Evolutionary conservation across 1,140 invertebrate species (phyloP), one percentile per base, ranked within the genome.

Genomic region (Acyrthosiphon pisum): DNA sequence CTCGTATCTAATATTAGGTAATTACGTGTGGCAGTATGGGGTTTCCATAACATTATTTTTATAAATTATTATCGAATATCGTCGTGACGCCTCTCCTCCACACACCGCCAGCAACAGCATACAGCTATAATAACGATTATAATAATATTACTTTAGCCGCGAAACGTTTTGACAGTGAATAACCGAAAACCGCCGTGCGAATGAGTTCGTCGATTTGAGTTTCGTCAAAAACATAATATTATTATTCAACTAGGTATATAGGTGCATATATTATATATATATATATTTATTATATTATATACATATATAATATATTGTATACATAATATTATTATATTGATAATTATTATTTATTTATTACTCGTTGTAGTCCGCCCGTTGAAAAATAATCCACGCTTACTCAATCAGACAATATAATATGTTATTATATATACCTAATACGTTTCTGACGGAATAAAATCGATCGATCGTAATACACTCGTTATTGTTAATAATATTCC

Each of bases 361-460:
- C 30, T n/a, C 60, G 30, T 30, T 30, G 56, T 30, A 60, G 56
- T 60, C 26, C 23, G 7, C 30, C 30, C 11, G 30, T 68, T 6
- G 60, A 68, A 30, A 68, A 30, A 68, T 68, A 68, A 68, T 30
- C 60, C 60, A 14, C 60, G 26, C 30, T 68, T 23, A 30, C 56
- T 56, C 23, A 26, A 26, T 56, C 44, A 46, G 44, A 46, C 44
- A 56, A 26, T 56, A 56, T 26, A 56, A n/a, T 68, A 68, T 14
- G 30, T 68, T n/a, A 41, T 30, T 14, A n/a, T 68, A 41, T 41
- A 41, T 41, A 41, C 41, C 41, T 41, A 68, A 68, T 30, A n/a
- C 60, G 60, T 68, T 68, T 68, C 60, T 68, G 60, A 68, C 60
- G 60, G 60, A 68, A 68, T 68, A 68, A 68, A 68, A 68, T 68